Evolutionary conservation across 2,888 invertebrate genomes (phyloP).

Genomic region (Dusona sp.): DNA sequence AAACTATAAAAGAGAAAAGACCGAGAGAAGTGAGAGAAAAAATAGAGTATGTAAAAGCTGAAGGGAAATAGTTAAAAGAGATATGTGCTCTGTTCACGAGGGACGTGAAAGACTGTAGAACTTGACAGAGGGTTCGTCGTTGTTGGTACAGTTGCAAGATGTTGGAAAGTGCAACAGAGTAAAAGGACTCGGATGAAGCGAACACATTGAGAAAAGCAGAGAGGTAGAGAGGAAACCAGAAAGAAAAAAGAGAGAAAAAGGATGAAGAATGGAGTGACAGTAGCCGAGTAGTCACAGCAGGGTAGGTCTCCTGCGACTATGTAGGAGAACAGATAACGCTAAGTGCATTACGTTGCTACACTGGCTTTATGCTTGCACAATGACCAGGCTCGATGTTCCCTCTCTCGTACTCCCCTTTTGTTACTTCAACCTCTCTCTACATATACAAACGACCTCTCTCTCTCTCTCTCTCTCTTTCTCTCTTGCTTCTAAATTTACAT

Average conservation of each 20-base stretch:
- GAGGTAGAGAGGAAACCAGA: conserved; percentile 38
- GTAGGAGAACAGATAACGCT: conserved; percentile 73
- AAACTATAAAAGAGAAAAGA: conserved; percentile 6
- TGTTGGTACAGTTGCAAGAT: conserved; percentile 46
- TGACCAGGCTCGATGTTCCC: conserved; percentile 65
- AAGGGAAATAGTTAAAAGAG: conserved; percentile 18
- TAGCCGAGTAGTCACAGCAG: conserved; percentile 70
- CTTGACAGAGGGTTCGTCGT: conserved; percentile 48
- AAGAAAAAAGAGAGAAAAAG: conserved; percentile 54
- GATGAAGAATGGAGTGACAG: conserved; percentile 72
- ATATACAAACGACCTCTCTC: not conserved
- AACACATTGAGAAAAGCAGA: conserved; percentile 40
- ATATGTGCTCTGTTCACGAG: conserved; percentile 26
- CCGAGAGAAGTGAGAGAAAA: conserved; percentile 1
- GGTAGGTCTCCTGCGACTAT: conserved; percentile 14
- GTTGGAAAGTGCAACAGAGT: conserved; percentile 40
- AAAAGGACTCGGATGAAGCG: conserved; percentile 40
- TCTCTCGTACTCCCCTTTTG: conserved; percentile 23
- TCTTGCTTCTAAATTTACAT: not conserved
- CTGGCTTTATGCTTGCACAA: conserved; percentile 72
- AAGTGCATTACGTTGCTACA: conserved; percentile 76
- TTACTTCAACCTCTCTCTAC: conserved; percentile 20
- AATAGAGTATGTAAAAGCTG: conserved; percentile 6
- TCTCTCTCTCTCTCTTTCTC: not conserved
- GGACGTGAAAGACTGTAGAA: conserved; percentile 55